Evolutionary conservation across 2,113 vertebrate genomes (phyloP), one percentile per base, ranked within the genome.

Genomic region (Crypturellus undulatus): DNA sequence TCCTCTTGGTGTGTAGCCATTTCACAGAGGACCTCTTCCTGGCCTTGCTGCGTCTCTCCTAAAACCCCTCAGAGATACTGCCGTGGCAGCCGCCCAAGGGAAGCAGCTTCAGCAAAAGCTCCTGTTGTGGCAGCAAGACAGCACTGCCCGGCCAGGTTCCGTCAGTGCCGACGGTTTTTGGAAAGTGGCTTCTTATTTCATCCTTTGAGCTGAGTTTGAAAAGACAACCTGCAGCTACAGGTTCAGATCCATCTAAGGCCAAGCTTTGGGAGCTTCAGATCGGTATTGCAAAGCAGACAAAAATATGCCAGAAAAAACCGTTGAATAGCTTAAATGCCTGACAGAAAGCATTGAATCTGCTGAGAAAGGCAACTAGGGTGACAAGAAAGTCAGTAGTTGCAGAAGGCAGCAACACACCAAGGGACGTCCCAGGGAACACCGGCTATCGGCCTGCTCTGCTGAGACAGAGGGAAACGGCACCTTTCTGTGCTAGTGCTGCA

Each of bases 81-180:
- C 59, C 26, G 71, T 94, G 91, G 81, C 81, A 91, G 82, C 63
- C 51, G 68, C 84, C 79, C 59, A 80, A 85, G 64, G 40, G 68
- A 90, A 94, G 43, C 17, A 51, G 63, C 75, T 83, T 84, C 71
- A 60, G 19, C 9, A 62, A 72, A 87, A 85, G 7, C 75, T 91
- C 14, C 16, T 16, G 36, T 77, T 90, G 45, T 56, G 64, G 71
- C 68, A 89, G 76, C 47, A 80, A 88, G 94, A 71, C 70, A 47
- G 12, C 60, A 95, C 18, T 83, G 68, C 88, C 78, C 68, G 82
- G 70, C 18, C 21, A 13, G 0, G 0, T 54, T 88, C 67, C 52
- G 43, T 32, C 59, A 43, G 62, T 42, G 78, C 58, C 78, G 89
- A 85, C 12, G 59, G 22, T 24, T 67, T 77, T 58, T 45, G 54